Conservation (phyloP, 1,140 invertebrate genomes). For the Habropoda laboriosa region DNA sequence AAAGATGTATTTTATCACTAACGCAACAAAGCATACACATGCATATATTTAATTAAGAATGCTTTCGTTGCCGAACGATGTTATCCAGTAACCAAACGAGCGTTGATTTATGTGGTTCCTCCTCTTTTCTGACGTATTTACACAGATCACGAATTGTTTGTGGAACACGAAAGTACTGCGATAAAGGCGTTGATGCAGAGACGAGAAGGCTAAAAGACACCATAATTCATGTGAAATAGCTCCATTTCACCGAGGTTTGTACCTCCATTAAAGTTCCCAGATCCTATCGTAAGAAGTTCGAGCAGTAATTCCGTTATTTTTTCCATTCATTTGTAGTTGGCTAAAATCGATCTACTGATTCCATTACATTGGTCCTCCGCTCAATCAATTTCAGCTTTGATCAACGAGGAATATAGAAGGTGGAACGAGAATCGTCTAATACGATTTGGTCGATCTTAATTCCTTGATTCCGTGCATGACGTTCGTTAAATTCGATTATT, state of each 20-base stretch:
- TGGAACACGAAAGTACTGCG: conserved; percentile 24
- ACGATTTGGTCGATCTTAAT: background rate
- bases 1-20: too few species aligned
- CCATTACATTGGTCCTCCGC: background rate
- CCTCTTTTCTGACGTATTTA: conserved; percentile 22
- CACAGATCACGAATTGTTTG: conserved; percentile 16
- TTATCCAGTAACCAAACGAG: conserved; percentile 51
- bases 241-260: conserved; percentile 69
- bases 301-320: conserved; percentile 43
- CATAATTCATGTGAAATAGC: conserved; percentile 59
- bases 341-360: conserved; percentile 11
- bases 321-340: conserved; percentile 32
- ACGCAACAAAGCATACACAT: too few species aligned
- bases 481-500: background rate
- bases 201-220: conserved; percentile 33
- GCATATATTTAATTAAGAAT: conserved; percentile 21
- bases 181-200: background rate
- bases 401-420: background rate
- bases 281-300: conserved; percentile 52
- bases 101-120: conserved; percentile 42
- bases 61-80: conserved; percentile 36
- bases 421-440: background rate
- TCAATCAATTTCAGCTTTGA: background rate
- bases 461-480: too few species aligned
- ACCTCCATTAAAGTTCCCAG: conserved; percentile 66